These are phyloP conservation scores for Octonoba sinensis DNA, from an alignment of 2,888 invertebrate genomes.

Conservation along the genomic window DNA sequence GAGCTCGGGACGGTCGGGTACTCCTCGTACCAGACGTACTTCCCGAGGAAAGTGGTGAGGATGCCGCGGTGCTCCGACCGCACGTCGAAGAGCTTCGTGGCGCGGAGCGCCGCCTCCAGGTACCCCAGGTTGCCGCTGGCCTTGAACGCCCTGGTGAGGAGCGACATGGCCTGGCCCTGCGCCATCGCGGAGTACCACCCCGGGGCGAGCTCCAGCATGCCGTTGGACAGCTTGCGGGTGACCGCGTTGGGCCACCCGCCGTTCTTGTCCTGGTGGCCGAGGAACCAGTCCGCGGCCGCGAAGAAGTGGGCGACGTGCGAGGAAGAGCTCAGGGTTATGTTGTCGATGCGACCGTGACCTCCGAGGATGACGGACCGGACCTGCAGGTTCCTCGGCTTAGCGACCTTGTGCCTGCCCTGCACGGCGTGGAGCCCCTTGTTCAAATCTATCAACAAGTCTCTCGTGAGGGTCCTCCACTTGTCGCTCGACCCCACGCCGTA, in stretches of 20 bases:
- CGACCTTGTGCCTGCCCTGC: constrained; percentile 48
- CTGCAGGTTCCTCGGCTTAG: constrained; percentile 62
- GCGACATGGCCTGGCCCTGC: constrained; percentile 93
- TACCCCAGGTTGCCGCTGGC: constrained; percentile 81
- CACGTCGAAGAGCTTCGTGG: constrained; percentile 83
- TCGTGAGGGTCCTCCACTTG: constrained; percentile 73
- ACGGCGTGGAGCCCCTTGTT: constrained; percentile 82
- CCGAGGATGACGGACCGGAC: constrained; percentile 72
- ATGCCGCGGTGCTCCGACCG: constrained; percentile 85
- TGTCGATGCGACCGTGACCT: constrained; percentile 82
- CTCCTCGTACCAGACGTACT: constrained; percentile 96
- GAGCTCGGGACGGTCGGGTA: constrained; percentile 96
- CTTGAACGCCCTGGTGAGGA: constrained; percentile 84
- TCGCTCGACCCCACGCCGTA: constrained; percentile 60
- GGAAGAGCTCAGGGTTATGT: constrained; percentile 83
- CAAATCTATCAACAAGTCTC: constrained; percentile 90
- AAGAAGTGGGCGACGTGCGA: constrained; percentile 93
- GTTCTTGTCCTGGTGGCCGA: constrained; percentile 84
- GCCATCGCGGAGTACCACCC: constrained; percentile 99
- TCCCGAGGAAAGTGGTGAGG: constrained; percentile 85
- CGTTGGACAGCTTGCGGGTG: constrained; percentile 76
- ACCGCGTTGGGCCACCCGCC: constrained; percentile 97
- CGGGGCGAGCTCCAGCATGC: constrained; percentile 83
- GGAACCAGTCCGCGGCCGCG: constrained; percentile 93
- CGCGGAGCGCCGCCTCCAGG: constrained; percentile 84